These are phyloP conservation scores for Poecilus cupreus DNA, from an alignment of 2,888 invertebrate genomes.

Conservation along the genomic window DNA sequence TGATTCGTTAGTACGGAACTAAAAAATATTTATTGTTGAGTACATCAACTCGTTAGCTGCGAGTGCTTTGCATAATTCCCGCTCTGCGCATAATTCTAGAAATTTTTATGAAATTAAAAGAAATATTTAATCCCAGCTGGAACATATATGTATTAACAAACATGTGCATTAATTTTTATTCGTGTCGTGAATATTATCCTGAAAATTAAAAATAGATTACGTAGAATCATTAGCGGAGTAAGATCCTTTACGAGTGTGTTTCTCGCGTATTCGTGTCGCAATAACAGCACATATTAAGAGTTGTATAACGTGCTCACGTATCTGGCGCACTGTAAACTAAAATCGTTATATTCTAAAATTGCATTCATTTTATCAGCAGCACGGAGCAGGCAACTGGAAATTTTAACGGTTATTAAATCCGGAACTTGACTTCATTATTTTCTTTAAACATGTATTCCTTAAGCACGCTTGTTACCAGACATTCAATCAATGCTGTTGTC, in stretches of 20 bases:
- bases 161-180: slow-evolving; percentile 8
- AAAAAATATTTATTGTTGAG: too few relatives aligned
- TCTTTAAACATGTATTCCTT: slow-evolving; percentile 33
- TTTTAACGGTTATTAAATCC: slow-evolving; percentile 39
- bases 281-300: slow-evolving; percentile 30
- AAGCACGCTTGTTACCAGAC: neutral
- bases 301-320: slow-evolving; percentile 18
- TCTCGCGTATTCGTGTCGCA: slow-evolving; percentile 20
- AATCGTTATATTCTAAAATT: slow-evolving; percentile 50
- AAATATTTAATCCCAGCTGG: too few relatives aligned
- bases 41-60: too few relatives aligned
- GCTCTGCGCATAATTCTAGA: too few relatives aligned
- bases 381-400: slow-evolving; percentile 40
- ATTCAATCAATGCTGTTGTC: neutral
- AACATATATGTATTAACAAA: neutral
- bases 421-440: slow-evolving; percentile 25
- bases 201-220: slow-evolving; percentile 37
- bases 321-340: neutral
- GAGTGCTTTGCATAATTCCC: too few relatives aligned
- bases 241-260: slow-evolving; percentile 18
- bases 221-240: slow-evolving; percentile 34
- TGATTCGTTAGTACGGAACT: too few relatives aligned
- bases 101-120: too few relatives aligned
- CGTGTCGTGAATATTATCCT: neutral
- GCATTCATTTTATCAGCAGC: slow-evolving; percentile 46